Conservation (phyloP, 2,888 invertebrate species). For the Baronia brevicornis region DNA sequence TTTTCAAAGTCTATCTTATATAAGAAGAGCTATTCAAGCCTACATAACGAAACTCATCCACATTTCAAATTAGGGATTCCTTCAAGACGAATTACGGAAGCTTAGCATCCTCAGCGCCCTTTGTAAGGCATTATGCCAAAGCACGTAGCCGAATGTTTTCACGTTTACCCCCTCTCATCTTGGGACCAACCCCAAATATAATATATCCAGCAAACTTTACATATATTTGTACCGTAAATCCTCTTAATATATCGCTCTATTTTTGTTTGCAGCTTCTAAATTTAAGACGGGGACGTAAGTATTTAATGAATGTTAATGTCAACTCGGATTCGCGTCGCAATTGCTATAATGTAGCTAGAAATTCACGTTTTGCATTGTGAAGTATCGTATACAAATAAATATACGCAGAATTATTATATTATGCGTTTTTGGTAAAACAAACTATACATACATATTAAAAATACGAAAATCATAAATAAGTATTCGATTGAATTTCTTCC, state of each 20-base stretch:
- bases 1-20: too few species aligned
- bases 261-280: slow-evolving; percentile 68
- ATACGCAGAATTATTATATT: slow-evolving; percentile 13
- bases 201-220: slow-evolving; percentile 75
- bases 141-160: slow-evolving; percentile 72
- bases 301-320: slow-evolving; percentile 70
- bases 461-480: too few species aligned
- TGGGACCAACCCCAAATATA: slow-evolving; percentile 70
- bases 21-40: slow-evolving; percentile 39
- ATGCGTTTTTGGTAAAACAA: too few species aligned
- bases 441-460: too few species aligned
- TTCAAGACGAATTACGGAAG: slow-evolving; percentile 70
- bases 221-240: slow-evolving; percentile 76
- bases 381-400: slow-evolving; percentile 12
- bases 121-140: slow-evolving; percentile 66
- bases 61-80: slow-evolving; percentile 75
- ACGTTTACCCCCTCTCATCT: slow-evolving; percentile 66
- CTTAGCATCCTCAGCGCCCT: slow-evolving; percentile 63
- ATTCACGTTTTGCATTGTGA: slow-evolving; percentile 29
- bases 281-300: slow-evolving; percentile 59
- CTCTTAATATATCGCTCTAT: slow-evolving; percentile 73
- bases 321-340: slow-evolving; percentile 52
- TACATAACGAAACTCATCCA: slow-evolving; percentile 61
- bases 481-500: too few species aligned
- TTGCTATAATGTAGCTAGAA: slow-evolving; percentile 45